Evolutionary conservation across 2,888 invertebrate genomes (phyloP).

Genomic region (Lamproptera curius): DNA sequence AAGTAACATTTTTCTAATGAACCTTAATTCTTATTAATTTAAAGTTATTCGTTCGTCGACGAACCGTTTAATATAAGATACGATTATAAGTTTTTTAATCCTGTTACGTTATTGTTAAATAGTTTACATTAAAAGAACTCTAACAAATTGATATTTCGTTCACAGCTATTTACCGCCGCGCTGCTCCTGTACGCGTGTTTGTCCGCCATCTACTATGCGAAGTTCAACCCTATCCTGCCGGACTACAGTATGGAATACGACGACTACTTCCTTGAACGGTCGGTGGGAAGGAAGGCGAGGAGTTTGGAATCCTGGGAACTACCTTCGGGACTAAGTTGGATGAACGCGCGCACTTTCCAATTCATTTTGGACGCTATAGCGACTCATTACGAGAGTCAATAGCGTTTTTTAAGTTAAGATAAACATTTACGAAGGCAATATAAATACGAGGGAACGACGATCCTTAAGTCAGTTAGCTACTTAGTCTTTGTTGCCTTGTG

Average conservation of each 20-base stretch:
- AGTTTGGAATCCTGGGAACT: conserved; percentile 56
- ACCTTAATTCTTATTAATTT: too few species aligned
- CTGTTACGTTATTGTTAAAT: too few species aligned
- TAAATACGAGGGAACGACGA: conserved; percentile 41
- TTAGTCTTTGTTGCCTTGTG: conserved; percentile 50
- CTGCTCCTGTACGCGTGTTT: conserved; percentile 90
- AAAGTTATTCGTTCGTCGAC: too few species aligned
- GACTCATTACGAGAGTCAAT: conserved; percentile 54
- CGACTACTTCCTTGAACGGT: conserved; percentile 84
- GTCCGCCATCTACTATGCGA: conserved; percentile 92
- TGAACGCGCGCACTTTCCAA: conserved; percentile 81
- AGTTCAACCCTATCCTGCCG: conserved; percentile 89
- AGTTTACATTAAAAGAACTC: too few species aligned
- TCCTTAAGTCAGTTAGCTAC: conserved; percentile 4
- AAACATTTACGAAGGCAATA: conserved; percentile 18
- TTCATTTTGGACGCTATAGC: conserved; percentile 80
- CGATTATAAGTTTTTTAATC: too few species aligned
- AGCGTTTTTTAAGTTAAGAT: conserved; percentile 21
- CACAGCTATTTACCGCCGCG: conserved; percentile 88
- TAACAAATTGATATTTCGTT: conserved; percentile 29
- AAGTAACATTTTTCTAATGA: too few species aligned
- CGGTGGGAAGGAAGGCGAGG: conserved; percentile 72
- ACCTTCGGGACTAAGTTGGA: conserved; percentile 71
- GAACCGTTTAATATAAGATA: too few species aligned
- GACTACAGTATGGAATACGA: conserved; percentile 86